phyloP scores from a whole-genome alignment of 2,797 vertebrate genomes.

The Anguilla anguilla region DNA sequence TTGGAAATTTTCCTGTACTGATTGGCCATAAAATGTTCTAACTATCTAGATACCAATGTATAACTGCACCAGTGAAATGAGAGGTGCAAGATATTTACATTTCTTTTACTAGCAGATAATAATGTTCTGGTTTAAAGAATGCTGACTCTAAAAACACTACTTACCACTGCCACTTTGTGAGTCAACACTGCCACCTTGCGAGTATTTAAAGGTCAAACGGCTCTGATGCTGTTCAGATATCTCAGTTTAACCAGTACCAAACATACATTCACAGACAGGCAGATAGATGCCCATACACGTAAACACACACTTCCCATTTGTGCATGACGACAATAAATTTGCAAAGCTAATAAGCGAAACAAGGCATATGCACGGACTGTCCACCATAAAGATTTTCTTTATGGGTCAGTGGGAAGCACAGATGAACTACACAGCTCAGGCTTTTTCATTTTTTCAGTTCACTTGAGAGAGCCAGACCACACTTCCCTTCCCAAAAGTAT shows the following conservation, averaged over 20 bases:
- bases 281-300: background rate
- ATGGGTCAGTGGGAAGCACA: background rate
- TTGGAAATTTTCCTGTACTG: background rate
- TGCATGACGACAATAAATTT: background rate
- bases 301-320: background rate
- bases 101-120: background rate
- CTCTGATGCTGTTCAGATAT: background rate
- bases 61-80: background rate
- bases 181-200: background rate
- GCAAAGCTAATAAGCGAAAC: background rate
- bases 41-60: background rate
- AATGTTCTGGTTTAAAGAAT: background rate
- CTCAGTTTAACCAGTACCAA: too few species aligned
- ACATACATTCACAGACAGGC: too few species aligned
- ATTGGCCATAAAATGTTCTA: background rate
- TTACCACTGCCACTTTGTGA: background rate
- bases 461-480: background rate
- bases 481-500: conserved; percentile 1
- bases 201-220: background rate
- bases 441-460: background rate
- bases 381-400: background rate
- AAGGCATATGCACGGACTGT: background rate
- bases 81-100: background rate
- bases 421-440: background rate
- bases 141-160: background rate